A percentile compares a stretch with the other conserved stretches of the same genome.
These are phyloP conservation scores for Apostichopus japonicus DNA, from an alignment of 35 echinoderm and acorn worm species.

Conservation along the genomic window DNA sequence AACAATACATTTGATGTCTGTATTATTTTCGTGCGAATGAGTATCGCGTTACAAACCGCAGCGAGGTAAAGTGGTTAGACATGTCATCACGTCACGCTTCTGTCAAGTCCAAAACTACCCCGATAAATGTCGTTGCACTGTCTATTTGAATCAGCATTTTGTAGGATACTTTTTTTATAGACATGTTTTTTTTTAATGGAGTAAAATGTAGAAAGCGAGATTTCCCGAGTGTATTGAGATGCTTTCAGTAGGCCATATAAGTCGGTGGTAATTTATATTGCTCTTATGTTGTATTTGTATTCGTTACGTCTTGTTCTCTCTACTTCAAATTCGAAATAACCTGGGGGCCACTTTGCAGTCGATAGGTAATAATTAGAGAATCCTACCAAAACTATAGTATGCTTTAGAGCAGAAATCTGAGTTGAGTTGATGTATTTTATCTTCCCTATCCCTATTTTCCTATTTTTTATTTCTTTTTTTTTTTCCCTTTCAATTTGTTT, in stretches of 20 bases:
- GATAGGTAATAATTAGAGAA: background rate
- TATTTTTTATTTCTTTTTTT: background rate
- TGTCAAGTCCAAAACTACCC: background rate
- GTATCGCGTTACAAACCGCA: background rate
- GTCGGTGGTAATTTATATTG: background rate
- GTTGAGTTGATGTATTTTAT: background rate
- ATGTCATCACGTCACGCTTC: background rate
- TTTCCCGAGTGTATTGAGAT: background rate
- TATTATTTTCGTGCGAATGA: too few relatives aligned
- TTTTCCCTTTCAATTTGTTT: background rate
- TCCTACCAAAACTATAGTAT: background rate
- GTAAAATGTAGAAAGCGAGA: background rate
- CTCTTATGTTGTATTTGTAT: background rate
- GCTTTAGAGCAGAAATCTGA: background rate
- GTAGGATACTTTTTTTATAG: background rate
- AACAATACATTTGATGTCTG: too few relatives aligned
- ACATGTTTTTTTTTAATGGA: too few relatives aligned
- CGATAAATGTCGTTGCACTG: background rate
- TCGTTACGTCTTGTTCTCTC: background rate
- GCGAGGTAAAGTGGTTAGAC: background rate
- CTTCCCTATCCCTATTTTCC: background rate
- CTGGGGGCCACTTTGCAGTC: background rate
- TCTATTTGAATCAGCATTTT: background rate
- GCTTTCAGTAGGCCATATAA: background rate
- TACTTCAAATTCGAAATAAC: background rate